These are phyloP conservation scores for Perognathus longimembris DNA, from an alignment of 2,113 vertebrate species.

Conservation along the genomic window DNA sequence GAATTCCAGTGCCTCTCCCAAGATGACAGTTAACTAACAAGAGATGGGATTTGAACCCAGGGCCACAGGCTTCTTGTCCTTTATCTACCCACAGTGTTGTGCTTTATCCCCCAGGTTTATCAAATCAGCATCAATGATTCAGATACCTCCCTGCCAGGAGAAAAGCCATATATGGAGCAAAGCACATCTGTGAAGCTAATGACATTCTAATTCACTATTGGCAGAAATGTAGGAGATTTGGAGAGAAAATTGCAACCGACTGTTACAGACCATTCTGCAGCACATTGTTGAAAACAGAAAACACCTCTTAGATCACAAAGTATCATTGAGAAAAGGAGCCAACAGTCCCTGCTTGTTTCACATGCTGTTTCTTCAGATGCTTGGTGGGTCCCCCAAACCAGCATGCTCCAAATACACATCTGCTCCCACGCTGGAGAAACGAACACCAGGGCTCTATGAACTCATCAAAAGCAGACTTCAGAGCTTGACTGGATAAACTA, in stretches of 20 bases:
- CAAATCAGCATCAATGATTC: slow-evolving; percentile 59
- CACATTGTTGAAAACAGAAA: slow-evolving; percentile 75
- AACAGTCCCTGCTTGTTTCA: slow-evolving; percentile 57
- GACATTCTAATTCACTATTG: slow-evolving; percentile 80
- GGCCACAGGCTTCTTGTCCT: slow-evolving; percentile 1
- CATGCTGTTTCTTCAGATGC: slow-evolving; percentile 16
- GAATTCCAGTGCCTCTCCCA: slow-evolving; percentile 27
- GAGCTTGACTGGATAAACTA: slow-evolving; percentile 73
- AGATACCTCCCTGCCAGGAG: slow-evolving; percentile 62
- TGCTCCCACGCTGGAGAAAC: slow-evolving; percentile 68
- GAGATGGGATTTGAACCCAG: slow-evolving; percentile 54
- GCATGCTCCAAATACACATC: slow-evolving; percentile 66
- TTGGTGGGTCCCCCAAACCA: slow-evolving; percentile 44
- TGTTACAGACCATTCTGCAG: slow-evolving; percentile 59
- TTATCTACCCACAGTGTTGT: background rate
- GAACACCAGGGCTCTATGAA: slow-evolving; percentile 41
- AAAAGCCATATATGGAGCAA: slow-evolving; percentile 69
- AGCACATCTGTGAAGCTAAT: slow-evolving; percentile 78
- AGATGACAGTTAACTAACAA: slow-evolving; percentile 63
- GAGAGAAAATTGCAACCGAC: slow-evolving; percentile 78
- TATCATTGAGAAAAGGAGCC: slow-evolving; percentile 51
- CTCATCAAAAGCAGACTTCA: slow-evolving; percentile 75
- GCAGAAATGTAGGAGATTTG: slow-evolving; percentile 71
- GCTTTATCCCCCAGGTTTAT: slow-evolving; percentile 65
- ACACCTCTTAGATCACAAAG: slow-evolving; percentile 74